Conservation (phyloP, 1,140 invertebrate genomes). For the Tetramorium alpestre region DNA sequence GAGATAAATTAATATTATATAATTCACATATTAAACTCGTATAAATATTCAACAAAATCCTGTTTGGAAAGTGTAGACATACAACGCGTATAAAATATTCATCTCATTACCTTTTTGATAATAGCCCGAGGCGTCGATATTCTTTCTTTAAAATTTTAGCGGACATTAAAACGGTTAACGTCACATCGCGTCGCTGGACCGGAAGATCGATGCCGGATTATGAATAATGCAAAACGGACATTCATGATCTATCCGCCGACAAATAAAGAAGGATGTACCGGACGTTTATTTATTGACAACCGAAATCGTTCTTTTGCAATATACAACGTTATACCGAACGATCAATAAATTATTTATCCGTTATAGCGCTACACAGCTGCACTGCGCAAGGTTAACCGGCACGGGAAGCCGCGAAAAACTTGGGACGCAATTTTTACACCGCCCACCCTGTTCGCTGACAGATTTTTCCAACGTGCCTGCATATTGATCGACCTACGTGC, state of each 20-base stretch:
- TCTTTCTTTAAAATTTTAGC: constrained; percentile 54
- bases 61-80: background rate
- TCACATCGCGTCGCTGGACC: constrained; percentile 41
- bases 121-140: constrained; percentile 48
- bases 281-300: constrained; percentile 59
- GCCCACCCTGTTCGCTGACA: constrained; percentile 24
- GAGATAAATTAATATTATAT: constrained; percentile 3
- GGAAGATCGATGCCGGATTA: constrained; percentile 56
- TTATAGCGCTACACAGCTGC: constrained; percentile 4
- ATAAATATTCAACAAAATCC: constrained; percentile 52
- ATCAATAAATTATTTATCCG: constrained; percentile 58
- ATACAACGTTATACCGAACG: background rate
- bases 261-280: constrained; percentile 49
- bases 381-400: constrained; percentile 22
- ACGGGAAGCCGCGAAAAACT: constrained; percentile 30
- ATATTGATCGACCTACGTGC: constrained; percentile 62
- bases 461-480: constrained; percentile 40
- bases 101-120: constrained; percentile 60
- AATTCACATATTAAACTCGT: constrained; percentile 16
- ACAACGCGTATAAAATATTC: constrained; percentile 41
- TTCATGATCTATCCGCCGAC: constrained; percentile 60
- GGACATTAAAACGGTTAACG: constrained; percentile 55
- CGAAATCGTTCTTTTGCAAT: constrained; percentile 54
- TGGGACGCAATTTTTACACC: constrained; percentile 47
- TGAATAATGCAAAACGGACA: constrained; percentile 59